phyloP scores from a whole-genome alignment of 35 echinoderm and acorn worm genomes.

The Stichopus chloronotus region DNA sequence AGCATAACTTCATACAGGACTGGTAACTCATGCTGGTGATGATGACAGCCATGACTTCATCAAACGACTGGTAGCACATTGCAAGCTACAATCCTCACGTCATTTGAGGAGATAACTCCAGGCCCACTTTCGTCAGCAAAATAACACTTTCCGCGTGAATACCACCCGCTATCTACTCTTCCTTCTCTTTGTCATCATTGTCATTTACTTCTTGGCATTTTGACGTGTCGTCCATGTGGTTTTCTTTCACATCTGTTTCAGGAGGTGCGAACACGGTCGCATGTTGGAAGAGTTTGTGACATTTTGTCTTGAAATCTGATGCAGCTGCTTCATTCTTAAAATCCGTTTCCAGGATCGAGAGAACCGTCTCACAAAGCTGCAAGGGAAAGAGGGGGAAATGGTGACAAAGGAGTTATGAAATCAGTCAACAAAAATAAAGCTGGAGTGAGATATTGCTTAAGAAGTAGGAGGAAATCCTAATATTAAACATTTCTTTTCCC shows the following conservation, averaged over 20 bases:
- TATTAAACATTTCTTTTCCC: too few relatives aligned
- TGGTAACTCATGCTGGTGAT: too few relatives aligned
- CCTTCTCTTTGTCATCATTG: neutral
- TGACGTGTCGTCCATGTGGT: slow-evolving; percentile 16
- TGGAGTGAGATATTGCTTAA: too few relatives aligned
- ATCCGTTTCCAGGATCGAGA: slow-evolving; percentile 60
- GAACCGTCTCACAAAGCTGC: slow-evolving; percentile 75
- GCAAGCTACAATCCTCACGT: too few relatives aligned
- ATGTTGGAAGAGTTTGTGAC: slow-evolving; percentile 85
- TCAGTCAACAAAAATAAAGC: neutral
- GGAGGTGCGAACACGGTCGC: slow-evolving; percentile 74
- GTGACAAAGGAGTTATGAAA: neutral
- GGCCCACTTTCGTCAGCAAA: neutral
- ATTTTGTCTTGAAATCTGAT: slow-evolving; percentile 67
- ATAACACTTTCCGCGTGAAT: neutral
- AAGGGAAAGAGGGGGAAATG: slow-evolving; percentile 14
- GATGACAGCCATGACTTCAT: too few relatives aligned
- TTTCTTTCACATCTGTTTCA: slow-evolving; percentile 11
- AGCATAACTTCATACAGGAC: too few relatives aligned
- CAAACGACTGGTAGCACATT: too few relatives aligned
- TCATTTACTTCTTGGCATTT: neutral
- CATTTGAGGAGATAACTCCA: too few relatives aligned
- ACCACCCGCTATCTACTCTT: neutral
- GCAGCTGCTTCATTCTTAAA: slow-evolving; percentile 69
- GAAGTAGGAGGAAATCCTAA: too few relatives aligned